phyloP scores from a whole-genome alignment of 2,113 vertebrate species.

The Rhizomys pruinosus region DNA sequence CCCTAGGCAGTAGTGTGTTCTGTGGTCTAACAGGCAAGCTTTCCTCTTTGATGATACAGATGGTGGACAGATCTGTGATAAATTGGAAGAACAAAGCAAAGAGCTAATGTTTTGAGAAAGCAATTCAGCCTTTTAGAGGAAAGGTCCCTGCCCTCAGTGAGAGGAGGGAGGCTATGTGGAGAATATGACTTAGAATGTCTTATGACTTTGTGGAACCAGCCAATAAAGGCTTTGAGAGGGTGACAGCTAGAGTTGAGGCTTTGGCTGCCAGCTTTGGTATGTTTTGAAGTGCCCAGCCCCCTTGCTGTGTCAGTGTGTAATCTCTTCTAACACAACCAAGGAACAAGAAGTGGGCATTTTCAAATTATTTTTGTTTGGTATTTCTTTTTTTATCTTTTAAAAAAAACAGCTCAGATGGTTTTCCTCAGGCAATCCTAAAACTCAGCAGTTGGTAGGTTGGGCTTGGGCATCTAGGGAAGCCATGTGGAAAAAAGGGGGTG shows the following conservation, averaged over 20 bases:
- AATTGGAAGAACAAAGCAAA: background rate
- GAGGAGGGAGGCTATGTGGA: background rate
- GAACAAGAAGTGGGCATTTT: constrained; percentile 10
- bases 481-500: background rate
- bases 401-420: constrained; percentile 54
- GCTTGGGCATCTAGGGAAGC: background rate
- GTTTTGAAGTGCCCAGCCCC: background rate
- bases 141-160: background rate
- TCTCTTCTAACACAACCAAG: background rate
- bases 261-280: constrained; percentile 14
- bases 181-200: background rate
- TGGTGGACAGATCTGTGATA: background rate
- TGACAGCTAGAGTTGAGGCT: background rate
- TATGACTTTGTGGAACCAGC: background rate
- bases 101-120: constrained; percentile 33
- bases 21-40: background rate
- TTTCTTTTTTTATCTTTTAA: too few relatives aligned
- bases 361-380: constrained; percentile 23
- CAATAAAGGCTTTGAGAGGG: background rate
- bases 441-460: background rate
- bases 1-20: background rate
- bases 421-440: constrained; percentile 56
- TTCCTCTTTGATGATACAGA: constrained; percentile 10
- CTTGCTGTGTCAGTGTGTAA: background rate
- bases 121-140: background rate